A percentile compares a stretch with the other conserved stretches of the same genome.
These are phyloP conservation scores for Mycalesis mineus DNA, from an alignment of 2,888 invertebrate genomes.

Conservation along the genomic window DNA sequence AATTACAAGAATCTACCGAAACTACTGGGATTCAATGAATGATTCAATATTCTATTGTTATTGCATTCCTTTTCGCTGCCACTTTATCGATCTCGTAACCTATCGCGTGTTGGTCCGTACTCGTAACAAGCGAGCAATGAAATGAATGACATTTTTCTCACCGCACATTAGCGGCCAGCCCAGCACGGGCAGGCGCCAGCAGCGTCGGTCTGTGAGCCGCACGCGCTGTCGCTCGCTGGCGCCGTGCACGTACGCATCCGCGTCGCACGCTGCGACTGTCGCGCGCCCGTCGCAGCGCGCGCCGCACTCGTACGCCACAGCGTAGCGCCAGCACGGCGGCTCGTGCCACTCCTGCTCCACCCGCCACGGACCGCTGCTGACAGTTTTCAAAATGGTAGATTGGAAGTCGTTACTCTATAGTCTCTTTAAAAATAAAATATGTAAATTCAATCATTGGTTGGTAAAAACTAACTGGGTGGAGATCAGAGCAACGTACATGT, in stretches of 20 bases:
- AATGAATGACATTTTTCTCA: too few relatives aligned
- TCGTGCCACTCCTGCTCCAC: slow-evolving; percentile 49
- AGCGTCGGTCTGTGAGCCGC: slow-evolving; percentile 32
- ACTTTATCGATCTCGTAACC: too few relatives aligned
- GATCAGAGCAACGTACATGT: slow-evolving; percentile 26
- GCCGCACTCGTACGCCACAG: slow-evolving; percentile 46
- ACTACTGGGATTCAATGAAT: too few relatives aligned
- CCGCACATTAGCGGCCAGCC: slow-evolving; percentile 46
- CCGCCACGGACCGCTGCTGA: not conserved
- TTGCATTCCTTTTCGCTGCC: too few relatives aligned
- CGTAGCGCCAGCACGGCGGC: slow-evolving; percentile 49
- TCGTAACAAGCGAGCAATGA: not conserved
- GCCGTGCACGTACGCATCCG: slow-evolving; percentile 26
- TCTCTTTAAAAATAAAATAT: too few relatives aligned
- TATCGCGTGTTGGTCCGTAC: too few relatives aligned
- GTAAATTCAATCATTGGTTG: too few relatives aligned
- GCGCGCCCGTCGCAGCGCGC: slow-evolving; percentile 43
- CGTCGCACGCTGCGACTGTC: slow-evolving; percentile 28
- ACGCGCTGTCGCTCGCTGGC: slow-evolving; percentile 33
- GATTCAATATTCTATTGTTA: too few relatives aligned
- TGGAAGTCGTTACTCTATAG: too few relatives aligned
- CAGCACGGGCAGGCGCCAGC: slow-evolving; percentile 37
- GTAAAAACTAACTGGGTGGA: not conserved
- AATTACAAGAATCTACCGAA: too few relatives aligned
- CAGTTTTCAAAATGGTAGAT: too few relatives aligned